Conservation (phyloP, 2,888 invertebrate species). For the Cyaniris semiargus region DNA sequence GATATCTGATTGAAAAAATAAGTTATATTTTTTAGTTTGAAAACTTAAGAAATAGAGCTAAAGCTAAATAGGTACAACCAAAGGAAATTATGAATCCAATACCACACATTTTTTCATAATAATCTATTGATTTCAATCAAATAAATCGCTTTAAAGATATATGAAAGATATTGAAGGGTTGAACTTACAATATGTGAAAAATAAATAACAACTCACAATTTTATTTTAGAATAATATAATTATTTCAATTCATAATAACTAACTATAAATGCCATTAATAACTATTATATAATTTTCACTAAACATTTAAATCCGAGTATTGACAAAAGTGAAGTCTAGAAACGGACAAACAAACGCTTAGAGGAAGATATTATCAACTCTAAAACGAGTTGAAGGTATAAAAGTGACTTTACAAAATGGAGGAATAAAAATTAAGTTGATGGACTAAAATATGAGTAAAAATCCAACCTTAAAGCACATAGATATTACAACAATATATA, state of each 20-base stretch:
- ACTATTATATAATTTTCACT: constrained; percentile 68
- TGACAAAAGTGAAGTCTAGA: constrained; percentile 57
- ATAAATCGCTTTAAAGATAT: neutral
- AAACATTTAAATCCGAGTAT: constrained; percentile 59
- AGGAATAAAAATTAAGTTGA: neutral
- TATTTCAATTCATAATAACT: constrained; percentile 80
- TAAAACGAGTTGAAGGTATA: neutral
- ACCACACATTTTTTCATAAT: no score
- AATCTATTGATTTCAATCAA: no score
- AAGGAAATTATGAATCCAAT: neutral
- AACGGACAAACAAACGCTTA: constrained; percentile 29
- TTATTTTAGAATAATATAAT: constrained; percentile 81
- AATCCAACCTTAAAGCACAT: neutral
- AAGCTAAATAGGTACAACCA: neutral
- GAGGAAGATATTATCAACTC: constrained; percentile 2
- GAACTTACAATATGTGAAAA: neutral
- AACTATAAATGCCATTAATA: constrained; percentile 69
- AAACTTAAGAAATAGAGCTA: no score
- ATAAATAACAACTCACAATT: constrained; percentile 70
- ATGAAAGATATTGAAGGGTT: neutral
- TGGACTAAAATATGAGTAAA: neutral
- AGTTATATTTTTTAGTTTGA: no score
- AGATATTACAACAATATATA: no score
- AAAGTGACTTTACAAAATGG: neutral
- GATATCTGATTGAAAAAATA: no score